Evolutionary conservation across 2,888 invertebrate genomes (phyloP), one percentile per base, ranked within the genome.

Genomic region (Cetonia aurata): DNA sequence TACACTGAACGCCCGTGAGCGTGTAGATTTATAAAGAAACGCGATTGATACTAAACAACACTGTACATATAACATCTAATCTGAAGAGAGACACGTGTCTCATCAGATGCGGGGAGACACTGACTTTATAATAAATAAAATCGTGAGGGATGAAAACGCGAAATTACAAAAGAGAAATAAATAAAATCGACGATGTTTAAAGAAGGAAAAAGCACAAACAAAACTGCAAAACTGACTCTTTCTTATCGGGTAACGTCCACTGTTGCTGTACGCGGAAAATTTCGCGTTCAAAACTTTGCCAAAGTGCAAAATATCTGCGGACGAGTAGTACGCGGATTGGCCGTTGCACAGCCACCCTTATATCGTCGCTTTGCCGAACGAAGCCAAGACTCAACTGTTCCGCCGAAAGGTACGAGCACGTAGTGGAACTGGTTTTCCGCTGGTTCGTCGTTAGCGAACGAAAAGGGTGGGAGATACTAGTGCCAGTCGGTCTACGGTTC

Each of bases 401-500:
- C 69, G 69, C 67, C 67, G 73, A 69, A 55, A 71, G 65, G 71
- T 69, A 70, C 59, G 65, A 60, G 57, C 70, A 71, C 48, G 46
- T 46, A 62, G 31, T 69, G 72, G 74, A 75, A 74, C 76, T 73
- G 73, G 76, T 74, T 74, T 69, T 44, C 48, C 48, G 37, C 37
- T 62, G 48, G 62, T 71, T 25, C 25, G 25, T 25, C 25, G 25
- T 25, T 25, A 25, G 25, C 25, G 25, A 69, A 67, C 66, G 62
- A 65, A 71, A 60, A 70, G 71, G 74, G 76, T 75, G 75, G 76
- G 75, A 74, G 76, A 69, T 25, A 25, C 25, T 69, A 75, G 75
- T 73, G 76, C 74, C 76, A 74, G 74, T 75, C 74, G 74, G 76
- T 76, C 76, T 76, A 74, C 76, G 75, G 50, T 50, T 17, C 50